Base-by-base conservation (phyloP, 2,113 vertebrate species). In the Eulemur rufifrons region DNA sequence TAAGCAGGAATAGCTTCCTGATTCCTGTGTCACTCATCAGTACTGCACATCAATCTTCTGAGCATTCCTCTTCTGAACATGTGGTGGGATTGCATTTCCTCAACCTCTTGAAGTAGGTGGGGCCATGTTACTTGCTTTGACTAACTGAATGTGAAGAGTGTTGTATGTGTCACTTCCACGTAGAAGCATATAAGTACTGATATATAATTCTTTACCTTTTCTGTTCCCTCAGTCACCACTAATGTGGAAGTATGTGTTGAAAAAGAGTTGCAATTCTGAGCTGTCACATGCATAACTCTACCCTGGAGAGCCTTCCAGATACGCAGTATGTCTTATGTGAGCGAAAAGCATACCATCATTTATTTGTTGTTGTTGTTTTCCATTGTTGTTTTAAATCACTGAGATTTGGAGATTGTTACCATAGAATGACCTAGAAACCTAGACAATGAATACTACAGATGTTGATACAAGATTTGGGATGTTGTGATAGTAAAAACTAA, bases 231-330 rank as follows among this genome's bases (percentile, higher is more conserved):
- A 52, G 34, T 4, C 27, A 45, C 1, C 69, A 10, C 13, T 56
- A 78, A 54, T 8, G 12, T 42, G 18, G 29, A 95, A 69, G 0
- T 52, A 71, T 15, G 13, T 93, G 9, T n/a, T 89, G 10, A 47
- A 86, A 77, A 81, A 5, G 5, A 83, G 4, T 61, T 68, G 2
- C 1, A 12, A 50, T 23, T 8, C 0, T 78, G 4, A 82, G 13
- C 4, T 1, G 2, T 29, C 23, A 56, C 2, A 37, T 25, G 20
- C 1, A 29, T 29, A 34, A 20, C 27, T 17, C 10, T 42, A 1
- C 14, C 69, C 8, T 34, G 7, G 25, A 37, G 1, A 37, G 10
- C 63, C 45, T 86, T 86, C 1, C 9, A 86, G 9, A 37, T 17
- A 45, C 15, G 0, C 1, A 47, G 15, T 32, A 61, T 23, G 69